Conservation (phyloP, 2,888 invertebrate genomes). For the Smittia sp. region DNA sequence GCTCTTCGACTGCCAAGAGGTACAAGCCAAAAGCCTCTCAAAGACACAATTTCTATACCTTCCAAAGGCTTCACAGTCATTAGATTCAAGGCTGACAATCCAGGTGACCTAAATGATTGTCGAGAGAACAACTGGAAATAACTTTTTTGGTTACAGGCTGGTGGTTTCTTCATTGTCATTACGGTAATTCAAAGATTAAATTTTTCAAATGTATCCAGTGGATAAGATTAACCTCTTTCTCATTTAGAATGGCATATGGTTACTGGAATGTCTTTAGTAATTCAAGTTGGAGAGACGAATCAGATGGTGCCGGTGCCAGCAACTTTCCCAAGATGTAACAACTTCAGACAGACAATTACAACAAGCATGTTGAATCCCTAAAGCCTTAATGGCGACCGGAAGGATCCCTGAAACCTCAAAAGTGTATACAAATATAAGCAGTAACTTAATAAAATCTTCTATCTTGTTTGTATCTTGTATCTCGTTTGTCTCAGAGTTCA, state of each 20-base stretch:
- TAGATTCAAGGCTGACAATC: conserved; percentile 48
- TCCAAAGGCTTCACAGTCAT: conserved; percentile 48
- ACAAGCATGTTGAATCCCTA: no score
- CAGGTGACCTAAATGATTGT: no score
- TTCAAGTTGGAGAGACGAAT: conserved; percentile 55
- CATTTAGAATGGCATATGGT: conserved; percentile 44
- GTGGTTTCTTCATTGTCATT: conserved; percentile 47
- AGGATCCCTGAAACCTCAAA: no score
- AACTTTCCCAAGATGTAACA: conserved; percentile 76
- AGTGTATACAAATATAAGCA: no score
- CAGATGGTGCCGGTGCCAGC: conserved; percentile 67
- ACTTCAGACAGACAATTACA: conserved; percentile 57
- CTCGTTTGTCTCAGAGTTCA: no score
- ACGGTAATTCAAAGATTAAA: neutral
- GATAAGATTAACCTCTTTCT: neutral
- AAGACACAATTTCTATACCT: conserved; percentile 49
- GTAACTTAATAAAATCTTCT: no score
- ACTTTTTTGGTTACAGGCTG: no score
- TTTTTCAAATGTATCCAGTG: neutral
- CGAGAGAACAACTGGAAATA: no score
- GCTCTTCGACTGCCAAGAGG: conserved; percentile 44
- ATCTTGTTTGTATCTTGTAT: no score
- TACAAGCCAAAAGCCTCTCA: conserved; percentile 43
- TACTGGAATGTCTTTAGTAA: conserved; percentile 47
- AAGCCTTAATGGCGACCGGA: no score